Base-by-base conservation (phyloP, 2,888 invertebrate species). In the Torymus tubicola region DNA sequence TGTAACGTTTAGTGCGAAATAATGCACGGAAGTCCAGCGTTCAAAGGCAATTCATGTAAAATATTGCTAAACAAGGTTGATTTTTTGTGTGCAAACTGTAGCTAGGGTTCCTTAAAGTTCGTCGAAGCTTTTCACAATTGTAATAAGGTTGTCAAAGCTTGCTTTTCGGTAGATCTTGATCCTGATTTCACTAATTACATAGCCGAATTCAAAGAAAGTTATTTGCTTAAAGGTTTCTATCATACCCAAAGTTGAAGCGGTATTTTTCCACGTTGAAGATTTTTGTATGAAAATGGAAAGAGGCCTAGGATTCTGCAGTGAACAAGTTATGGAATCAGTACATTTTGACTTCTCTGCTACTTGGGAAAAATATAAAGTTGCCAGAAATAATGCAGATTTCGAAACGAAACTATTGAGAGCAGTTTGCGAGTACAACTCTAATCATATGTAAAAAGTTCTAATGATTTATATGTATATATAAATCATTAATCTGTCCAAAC, bases 171-270 rank as follows among this genome's bases (percentile, higher is more conserved):
- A 21, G 21, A 21, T 21, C 21, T 21, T 21, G 21, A 21, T 21
- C 21, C 21, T 31, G 31, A 31, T 31, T 31, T 31, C 31, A 31
- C 31, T 31, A 31, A 31, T 5, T 31, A 31, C 31, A 31, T 31
- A 31, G 31, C 31, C 31, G 31, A 55, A 18, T 68, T 73, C 42
- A 42, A 52, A 52, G 60, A 68, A 21, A 55, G 57, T 16, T 78
- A 78, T 18, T 50, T 78, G 16, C 21, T 12, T 31, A 16, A 21
- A 58, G 53, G 67, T 65, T 50, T 63, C 72, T 13, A 21, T 78
- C n/a, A 78, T 68, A n/a, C 78, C 78, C 2, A 77, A 77, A 73
- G 67, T 78, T 14, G 73, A 70, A 31, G 53, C 64, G 2, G 24
- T 70, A 16, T 77, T 77, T 53, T 77, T 61, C 18, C 76, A 68